These are phyloP conservation scores for Sciurus niger DNA, from an alignment of 2,113 vertebrate genomes.

Conservation along the genomic window DNA sequence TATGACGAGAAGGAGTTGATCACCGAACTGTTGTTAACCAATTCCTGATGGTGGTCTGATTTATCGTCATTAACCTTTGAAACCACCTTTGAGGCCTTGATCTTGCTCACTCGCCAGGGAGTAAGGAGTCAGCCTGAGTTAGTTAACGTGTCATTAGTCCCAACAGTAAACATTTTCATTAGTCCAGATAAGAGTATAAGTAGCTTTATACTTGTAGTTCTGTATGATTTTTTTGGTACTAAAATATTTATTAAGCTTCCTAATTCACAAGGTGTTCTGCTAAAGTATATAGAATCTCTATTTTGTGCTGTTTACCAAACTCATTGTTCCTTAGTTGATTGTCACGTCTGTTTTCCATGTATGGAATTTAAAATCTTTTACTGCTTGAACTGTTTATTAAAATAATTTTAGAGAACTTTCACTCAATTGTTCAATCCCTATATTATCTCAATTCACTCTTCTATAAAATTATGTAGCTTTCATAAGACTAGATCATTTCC, in stretches of 20 bases:
- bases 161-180: not conserved
- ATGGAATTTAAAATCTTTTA: slow-evolving; percentile 5
- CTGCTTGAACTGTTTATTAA: not conserved
- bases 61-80: too few species aligned
- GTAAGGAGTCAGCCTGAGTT: too few species aligned
- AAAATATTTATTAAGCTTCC: not conserved
- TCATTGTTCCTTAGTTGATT: not conserved
- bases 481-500: not conserved
- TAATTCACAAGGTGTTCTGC: not conserved
- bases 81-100: too few species aligned
- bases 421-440: not conserved
- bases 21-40: too few species aligned
- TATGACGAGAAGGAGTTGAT: too few species aligned
- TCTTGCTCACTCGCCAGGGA: too few species aligned
- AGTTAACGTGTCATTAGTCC: too few species aligned
- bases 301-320: not conserved
- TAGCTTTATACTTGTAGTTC: not conserved
- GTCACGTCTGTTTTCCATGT: not conserved
- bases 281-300: not conserved
- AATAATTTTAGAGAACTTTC: not conserved
- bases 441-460: not conserved
- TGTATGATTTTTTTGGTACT: slow-evolving; percentile 13
- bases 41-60: too few species aligned
- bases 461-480: not conserved
- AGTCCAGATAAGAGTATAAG: not conserved